Evolutionary conservation across 2,113 vertebrate genomes (phyloP), one percentile per base, ranked within the genome.

Genomic region (Xiphorhynchus elegans): DNA sequence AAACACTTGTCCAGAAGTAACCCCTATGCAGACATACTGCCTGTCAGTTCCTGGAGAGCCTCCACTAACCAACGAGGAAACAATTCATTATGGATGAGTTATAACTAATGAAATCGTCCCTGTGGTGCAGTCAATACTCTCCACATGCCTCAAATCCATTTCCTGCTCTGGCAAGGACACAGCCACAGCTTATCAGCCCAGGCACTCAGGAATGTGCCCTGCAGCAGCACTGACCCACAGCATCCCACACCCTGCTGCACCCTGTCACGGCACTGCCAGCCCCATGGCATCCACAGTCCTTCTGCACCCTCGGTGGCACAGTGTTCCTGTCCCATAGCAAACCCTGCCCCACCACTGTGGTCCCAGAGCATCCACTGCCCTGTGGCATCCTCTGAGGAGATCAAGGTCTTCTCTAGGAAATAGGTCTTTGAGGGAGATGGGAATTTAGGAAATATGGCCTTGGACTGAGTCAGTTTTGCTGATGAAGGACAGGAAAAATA

Each of bases 11-110:
- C 60, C 64, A 84, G 92, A 90, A 93, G 72, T 8, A 92, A 37
- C 31, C 74, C 0, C 0, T 44, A 29, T 24, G 59, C 59, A 84
- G 56, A 15, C 31, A 29, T 62, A n/a, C 18, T 49, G 74, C 67
- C 80, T 88, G 95, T 35, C 90, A 84, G 72, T 81, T 94, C 90
- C 93, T 95, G 96, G 90, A 95, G 76, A 93, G 90, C 88, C 37
- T 74, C 59, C 68, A 24, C 35, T 59, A 70, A 64, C 89, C 87
- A 60, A 11, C 4, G 25, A 94, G 95, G 96, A 94, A 96, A 92
- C 82, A 0, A 94, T 96, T 97, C 82, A 96, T 96, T 94, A 96
- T 96, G 47, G 82, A 96, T 96, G 94, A 96, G 90, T 91, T 95
- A 94, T 83, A 96, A 66, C 78, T 91, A 44, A 93, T 96, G 89